A percentile compares a stretch with the other conserved stretches of the same genome.
Conservation (phyloP, 2,888 invertebrate species). For the Linnaemya vulpina region DNA sequence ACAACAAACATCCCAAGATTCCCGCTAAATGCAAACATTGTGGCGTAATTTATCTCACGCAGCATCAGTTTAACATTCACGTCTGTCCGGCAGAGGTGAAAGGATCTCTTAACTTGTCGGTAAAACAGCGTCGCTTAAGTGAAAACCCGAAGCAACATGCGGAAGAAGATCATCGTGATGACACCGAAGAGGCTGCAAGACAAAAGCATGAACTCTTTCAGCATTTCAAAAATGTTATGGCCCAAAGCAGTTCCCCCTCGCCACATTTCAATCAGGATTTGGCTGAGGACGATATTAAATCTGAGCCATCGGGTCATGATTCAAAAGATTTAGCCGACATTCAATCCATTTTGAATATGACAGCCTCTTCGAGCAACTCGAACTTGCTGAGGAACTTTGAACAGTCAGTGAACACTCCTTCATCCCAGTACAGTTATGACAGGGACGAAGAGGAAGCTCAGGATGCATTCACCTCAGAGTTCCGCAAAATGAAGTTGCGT, state of each 20-base stretch:
- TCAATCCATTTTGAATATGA: constrained; percentile 91
- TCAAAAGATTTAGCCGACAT: constrained; percentile 93
- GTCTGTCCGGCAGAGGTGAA: constrained; percentile 81
- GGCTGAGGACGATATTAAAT: constrained; percentile 72
- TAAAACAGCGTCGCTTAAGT: constrained; percentile 72
- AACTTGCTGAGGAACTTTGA: constrained; percentile 87
- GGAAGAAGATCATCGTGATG: constrained; percentile 44
- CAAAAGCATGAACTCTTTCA: constrained; percentile 91
- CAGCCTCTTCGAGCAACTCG: constrained; percentile 85
- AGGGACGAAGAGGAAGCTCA: constrained; percentile 89
- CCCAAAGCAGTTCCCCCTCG: constrained; percentile 78
- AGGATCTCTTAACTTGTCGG: constrained; percentile 38
- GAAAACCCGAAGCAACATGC: constrained; percentile 59
- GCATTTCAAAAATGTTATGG: constrained; percentile 88
- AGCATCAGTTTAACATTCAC: constrained; percentile 88
- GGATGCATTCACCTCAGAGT: constrained; percentile 92
- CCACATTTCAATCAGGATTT: constrained; percentile 73
- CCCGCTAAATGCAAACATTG: constrained; percentile 89
- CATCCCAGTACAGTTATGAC: constrained; percentile 82
- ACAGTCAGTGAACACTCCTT: constrained; percentile 83
- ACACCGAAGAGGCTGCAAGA: constrained; percentile 74
- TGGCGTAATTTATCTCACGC: constrained; percentile 88
- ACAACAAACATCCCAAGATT: constrained; percentile 87
- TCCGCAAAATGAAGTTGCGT: constrained; percentile 93
- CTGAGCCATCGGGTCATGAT: constrained; percentile 83